These are phyloP conservation scores for Nomada fucata DNA, from an alignment of 2,888 invertebrate species.

Conservation along the genomic window DNA sequence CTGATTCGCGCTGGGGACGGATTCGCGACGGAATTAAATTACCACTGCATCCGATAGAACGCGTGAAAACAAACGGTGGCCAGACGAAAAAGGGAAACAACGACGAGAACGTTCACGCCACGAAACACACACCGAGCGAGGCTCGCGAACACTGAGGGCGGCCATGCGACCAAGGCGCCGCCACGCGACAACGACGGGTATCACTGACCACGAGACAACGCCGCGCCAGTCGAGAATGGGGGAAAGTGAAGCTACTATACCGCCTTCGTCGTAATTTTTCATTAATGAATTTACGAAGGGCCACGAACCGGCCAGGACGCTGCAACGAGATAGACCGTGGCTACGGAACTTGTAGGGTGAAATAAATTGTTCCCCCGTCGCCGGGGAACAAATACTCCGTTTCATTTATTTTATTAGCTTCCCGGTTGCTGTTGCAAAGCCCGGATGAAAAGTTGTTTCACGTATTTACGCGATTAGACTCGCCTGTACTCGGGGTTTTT, in stretches of 20 bases:
- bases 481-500: not conserved
- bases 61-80: constrained; percentile 47
- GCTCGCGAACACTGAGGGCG: constrained; percentile 81
- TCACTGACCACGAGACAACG: constrained; percentile 68
- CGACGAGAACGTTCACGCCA: constrained; percentile 59
- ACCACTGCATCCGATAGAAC: constrained; percentile 39
- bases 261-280: constrained; percentile 58
- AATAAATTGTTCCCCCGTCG: constrained; percentile 2
- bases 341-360: not conserved
- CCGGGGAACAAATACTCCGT: not conserved
- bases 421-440: not conserved
- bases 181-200: constrained; percentile 63
- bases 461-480: not conserved
- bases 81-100: constrained; percentile 35
- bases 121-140: constrained; percentile 81
- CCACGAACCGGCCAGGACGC: not conserved
- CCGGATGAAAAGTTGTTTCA: not conserved
- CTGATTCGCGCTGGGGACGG: constrained; percentile 61
- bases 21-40: constrained; percentile 72
- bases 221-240: constrained; percentile 64
- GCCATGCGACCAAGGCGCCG: constrained; percentile 79
- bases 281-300: constrained; percentile 51
- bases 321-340: constrained; percentile 14
- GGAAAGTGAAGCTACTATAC: constrained; percentile 62
- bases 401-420: constrained; percentile 7